These are phyloP conservation scores for Acanthosepion esculentum DNA, from an alignment of 2,888 invertebrate genomes.

Conservation along the genomic window DNA sequence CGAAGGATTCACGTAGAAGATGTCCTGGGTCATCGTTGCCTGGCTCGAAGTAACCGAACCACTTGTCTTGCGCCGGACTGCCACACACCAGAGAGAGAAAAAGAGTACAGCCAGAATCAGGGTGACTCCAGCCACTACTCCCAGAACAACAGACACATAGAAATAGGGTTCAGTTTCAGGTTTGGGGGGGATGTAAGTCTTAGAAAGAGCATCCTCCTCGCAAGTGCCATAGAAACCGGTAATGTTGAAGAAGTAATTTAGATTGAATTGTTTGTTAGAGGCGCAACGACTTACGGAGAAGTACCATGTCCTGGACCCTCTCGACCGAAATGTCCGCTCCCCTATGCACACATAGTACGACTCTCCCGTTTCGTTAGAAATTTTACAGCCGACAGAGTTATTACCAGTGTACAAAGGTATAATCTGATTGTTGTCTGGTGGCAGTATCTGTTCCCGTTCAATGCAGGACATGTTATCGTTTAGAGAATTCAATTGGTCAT, in stretches of 20 bases:
- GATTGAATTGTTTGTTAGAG: slow-evolving; percentile 57
- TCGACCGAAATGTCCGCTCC: slow-evolving; percentile 66
- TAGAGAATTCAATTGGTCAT: slow-evolving; percentile 65
- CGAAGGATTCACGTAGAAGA: slow-evolving; percentile 71
- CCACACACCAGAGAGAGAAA: slow-evolving; percentile 62
- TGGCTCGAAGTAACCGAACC: slow-evolving; percentile 70
- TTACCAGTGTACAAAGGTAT: slow-evolving; percentile 64
- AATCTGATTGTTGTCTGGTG: slow-evolving; percentile 65
- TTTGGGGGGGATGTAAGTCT: slow-evolving; percentile 60
- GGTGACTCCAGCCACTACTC: slow-evolving; percentile 65
- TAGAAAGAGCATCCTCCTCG: slow-evolving; percentile 66
- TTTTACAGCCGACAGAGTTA: slow-evolving; percentile 62
- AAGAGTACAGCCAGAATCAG: slow-evolving; percentile 64
- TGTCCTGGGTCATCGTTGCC: slow-evolving; percentile 70
- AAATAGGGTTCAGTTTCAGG: slow-evolving; percentile 55
- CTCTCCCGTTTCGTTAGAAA: slow-evolving; percentile 63
- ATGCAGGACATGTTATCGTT: slow-evolving; percentile 64
- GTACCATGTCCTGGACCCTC: slow-evolving; percentile 67
- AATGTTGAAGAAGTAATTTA: slow-evolving; percentile 69
- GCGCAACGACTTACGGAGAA: slow-evolving; percentile 67
- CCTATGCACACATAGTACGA: slow-evolving; percentile 66
- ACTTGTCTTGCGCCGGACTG: slow-evolving; percentile 59
- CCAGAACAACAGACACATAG: slow-evolving; percentile 65
- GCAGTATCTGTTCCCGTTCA: slow-evolving; percentile 62
- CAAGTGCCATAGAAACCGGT: slow-evolving; percentile 68